A percentile compares a stretch with the other conserved stretches of the same genome.
phyloP scores from a whole-genome alignment of 2,797 vertebrate genomes.

The Champsocephalus gunnari region DNA sequence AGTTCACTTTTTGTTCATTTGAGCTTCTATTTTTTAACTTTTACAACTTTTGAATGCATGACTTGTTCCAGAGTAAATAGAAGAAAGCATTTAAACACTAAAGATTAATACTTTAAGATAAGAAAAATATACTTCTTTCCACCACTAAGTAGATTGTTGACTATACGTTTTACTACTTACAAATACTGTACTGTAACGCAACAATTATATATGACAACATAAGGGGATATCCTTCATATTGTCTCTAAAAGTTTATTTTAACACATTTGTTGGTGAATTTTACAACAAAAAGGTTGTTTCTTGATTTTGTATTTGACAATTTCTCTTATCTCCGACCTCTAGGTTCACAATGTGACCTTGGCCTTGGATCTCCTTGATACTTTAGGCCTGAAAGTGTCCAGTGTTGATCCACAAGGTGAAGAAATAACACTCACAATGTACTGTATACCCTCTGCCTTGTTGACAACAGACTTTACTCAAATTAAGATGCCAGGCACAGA shows the following conservation, averaged over 20 bases:
- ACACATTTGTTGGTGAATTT: too few relatives aligned
- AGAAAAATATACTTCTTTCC: neutral
- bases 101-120: neutral
- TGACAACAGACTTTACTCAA: constrained; percentile 10
- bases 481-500: constrained; percentile 36
- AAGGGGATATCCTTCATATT: neutral
- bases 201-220: neutral
- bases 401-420: constrained; percentile 90
- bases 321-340: constrained; percentile 24
- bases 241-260: neutral
- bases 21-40: neutral
- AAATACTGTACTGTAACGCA: neutral
- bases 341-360: constrained; percentile 93
- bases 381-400: constrained; percentile 76
- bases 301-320: too few relatives aligned
- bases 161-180: neutral
- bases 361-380: constrained; percentile 90
- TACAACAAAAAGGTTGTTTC: too few relatives aligned
- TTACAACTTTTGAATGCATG: neutral
- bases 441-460: neutral
- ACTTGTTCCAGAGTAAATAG: neutral
- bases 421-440: constrained; percentile 9
- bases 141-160: neutral
- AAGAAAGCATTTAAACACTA: neutral
- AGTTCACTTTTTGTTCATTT: neutral